phyloP scores from a whole-genome alignment of 2,888 invertebrate species.

The Hymenopus coronatus region DNA sequence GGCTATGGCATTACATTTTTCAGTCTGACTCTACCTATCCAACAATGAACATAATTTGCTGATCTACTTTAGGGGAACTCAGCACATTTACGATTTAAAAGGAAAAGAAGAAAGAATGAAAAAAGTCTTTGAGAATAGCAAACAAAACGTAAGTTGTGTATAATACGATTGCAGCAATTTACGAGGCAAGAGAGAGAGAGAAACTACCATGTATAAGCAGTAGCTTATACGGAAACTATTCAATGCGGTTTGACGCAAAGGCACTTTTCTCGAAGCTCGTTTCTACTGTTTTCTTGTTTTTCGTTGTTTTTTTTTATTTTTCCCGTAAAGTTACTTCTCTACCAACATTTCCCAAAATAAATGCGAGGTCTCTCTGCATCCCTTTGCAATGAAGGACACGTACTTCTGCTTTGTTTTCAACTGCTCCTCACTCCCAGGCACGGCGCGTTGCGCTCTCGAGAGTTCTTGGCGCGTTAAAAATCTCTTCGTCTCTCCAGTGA shows the following conservation, averaged over 20 bases:
- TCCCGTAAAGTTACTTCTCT: background rate
- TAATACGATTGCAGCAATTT: background rate
- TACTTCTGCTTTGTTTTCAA: background rate
- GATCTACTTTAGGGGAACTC: too few species aligned
- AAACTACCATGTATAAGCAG: background rate
- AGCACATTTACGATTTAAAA: too few species aligned
- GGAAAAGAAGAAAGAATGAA: too few species aligned
- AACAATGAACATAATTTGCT: too few species aligned
- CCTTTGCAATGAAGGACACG: background rate
- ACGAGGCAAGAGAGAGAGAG: background rate
- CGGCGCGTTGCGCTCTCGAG: background rate
- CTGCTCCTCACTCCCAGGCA: background rate
- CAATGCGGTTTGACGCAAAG: background rate
- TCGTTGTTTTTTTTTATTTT: background rate
- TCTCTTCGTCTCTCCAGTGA: background rate
- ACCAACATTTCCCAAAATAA: background rate
- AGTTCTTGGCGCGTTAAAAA: background rate
- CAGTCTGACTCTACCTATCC: too few species aligned
- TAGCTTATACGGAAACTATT: background rate
- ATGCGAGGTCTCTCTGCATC: background rate
- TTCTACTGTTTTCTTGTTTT: background rate
- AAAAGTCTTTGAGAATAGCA: too few species aligned
- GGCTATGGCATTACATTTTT: too few species aligned
- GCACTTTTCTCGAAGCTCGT: background rate
- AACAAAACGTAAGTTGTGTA: too few species aligned